Conservation (phyloP, 2,888 invertebrate genomes). For the Plebejus argus region DNA sequence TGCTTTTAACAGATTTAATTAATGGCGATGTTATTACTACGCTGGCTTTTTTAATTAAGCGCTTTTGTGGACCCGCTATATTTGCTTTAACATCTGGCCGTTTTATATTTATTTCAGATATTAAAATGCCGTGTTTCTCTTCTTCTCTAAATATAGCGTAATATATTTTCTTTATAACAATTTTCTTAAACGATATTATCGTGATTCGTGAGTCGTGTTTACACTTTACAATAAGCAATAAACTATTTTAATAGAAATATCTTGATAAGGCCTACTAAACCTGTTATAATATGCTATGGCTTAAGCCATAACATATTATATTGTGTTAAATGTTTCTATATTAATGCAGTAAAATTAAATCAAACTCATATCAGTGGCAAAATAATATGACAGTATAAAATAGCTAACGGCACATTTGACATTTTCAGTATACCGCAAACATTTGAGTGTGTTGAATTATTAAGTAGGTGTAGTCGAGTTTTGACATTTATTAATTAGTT, state of each 20-base stretch:
- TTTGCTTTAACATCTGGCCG: conserved; percentile 6
- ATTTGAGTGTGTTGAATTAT: not conserved
- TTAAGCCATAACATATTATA: too few species aligned
- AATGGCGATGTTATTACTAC: conserved; percentile 7
- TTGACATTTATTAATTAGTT: not conserved
- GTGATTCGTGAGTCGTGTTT: too few species aligned
- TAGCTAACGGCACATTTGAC: not conserved
- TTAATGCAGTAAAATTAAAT: not conserved
- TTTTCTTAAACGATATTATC: conserved; percentile 1
- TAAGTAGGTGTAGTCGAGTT: not conserved
- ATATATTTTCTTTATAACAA: not conserved
- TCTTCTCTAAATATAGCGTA: not conserved
- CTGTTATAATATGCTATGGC: not conserved
- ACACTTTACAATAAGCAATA: too few species aligned
- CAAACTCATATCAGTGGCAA: not conserved
- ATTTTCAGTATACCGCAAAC: not conserved
- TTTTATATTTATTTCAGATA: not conserved
- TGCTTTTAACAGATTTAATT: conserved; percentile 1
- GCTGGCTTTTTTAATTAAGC: conserved; percentile 13
- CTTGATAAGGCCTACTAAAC: not conserved
- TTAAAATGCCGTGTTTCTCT: not conserved
- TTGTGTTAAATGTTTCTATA: not conserved
- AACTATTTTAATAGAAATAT: too few species aligned
- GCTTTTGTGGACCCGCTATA: not conserved
- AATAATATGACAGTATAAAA: not conserved